Evolutionary conservation across 2,888 invertebrate genomes (phyloP).

Genomic region (Drosophila paramelanica): DNA sequence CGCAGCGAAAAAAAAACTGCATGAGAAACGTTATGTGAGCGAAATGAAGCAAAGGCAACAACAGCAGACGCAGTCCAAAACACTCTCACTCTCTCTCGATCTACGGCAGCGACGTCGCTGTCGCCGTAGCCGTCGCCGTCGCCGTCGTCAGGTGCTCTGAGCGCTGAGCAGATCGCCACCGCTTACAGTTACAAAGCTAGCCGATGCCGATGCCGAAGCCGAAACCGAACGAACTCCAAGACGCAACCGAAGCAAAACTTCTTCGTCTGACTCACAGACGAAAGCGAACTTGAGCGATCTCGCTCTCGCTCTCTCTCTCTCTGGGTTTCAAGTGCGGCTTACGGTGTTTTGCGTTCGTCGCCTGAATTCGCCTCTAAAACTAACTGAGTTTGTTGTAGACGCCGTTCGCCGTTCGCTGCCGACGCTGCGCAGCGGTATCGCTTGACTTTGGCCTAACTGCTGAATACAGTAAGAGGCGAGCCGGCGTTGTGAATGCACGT

Average conservation of each 20-base stretch:
- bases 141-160: conserved; percentile 42
- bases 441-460: conserved; percentile 83
- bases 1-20: conserved; percentile 66
- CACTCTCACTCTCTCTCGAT: conserved; percentile 76
- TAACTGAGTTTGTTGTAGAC: conserved; percentile 72
- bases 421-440: conserved; percentile 40
- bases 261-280: conserved; percentile 53
- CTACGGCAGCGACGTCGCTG: conserved; percentile 18
- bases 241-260: conserved; percentile 18
- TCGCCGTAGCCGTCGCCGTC: conserved; percentile 6
- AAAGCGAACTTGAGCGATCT: conserved; percentile 54
- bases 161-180: conserved; percentile 24
- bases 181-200: conserved; percentile 48
- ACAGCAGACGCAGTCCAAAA: conserved; percentile 61
- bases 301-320: conserved; percentile 1
- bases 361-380: conserved; percentile 66
- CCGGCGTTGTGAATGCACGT: conserved; percentile 85
- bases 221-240: conserved; percentile 19
- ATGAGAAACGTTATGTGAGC: conserved; percentile 83
- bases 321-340: conserved; percentile 61
- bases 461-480: conserved; percentile 85
- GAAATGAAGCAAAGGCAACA: conserved; percentile 61
- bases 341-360: conserved; percentile 74
- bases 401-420: conserved; percentile 3
- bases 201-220: conserved; percentile 4